Percentiles rank a stretch among this genome's conserved stretches.
Conservation (phyloP, 2,888 invertebrate genomes). For the Eulithis testata region DNA sequence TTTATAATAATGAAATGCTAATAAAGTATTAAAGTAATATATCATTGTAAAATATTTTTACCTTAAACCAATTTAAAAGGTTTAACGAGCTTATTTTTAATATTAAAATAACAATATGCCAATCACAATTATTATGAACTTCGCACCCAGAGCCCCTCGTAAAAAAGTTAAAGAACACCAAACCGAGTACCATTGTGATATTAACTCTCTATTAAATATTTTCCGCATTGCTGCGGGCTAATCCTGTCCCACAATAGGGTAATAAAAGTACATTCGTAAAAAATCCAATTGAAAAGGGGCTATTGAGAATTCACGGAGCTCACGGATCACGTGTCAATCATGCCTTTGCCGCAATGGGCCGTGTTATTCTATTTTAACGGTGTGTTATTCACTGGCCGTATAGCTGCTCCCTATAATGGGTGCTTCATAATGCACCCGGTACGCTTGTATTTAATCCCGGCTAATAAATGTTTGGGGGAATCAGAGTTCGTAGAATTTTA, state of each 20-base stretch:
- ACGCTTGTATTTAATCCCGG: conserved; percentile 59
- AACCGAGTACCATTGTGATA: conserved; percentile 59
- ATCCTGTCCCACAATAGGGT: conserved; percentile 70
- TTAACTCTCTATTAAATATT: conserved; percentile 76
- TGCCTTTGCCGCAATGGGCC: conserved; percentile 68
- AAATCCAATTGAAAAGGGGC: conserved; percentile 60
- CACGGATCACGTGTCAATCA: conserved; percentile 82
- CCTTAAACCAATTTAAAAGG: conserved; percentile 5
- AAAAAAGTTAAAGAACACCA: conserved; percentile 55
- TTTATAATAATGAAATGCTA: conserved; percentile 10
- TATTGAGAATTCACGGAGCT: conserved; percentile 65
- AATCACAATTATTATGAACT: conserved; percentile 50
- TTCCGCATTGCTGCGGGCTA: conserved; percentile 72
- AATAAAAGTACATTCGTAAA: conserved; percentile 73
- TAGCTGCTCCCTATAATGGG: conserved; percentile 66
- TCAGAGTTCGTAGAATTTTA: conserved; percentile 28
- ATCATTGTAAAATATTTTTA: not conserved
- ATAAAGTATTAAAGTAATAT: not conserved
- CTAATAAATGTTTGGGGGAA: conserved; percentile 57
- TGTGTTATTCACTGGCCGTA: conserved; percentile 80
- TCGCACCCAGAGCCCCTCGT: conserved; percentile 46
- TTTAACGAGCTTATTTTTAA: conserved; percentile 26
- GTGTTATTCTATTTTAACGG: conserved; percentile 77
- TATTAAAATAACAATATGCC: conserved; percentile 46
- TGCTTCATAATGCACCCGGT: conserved; percentile 59